Percentiles rank a stretch among this genome's conserved stretches.
These are phyloP conservation scores for Channallabes apus DNA, from an alignment of 2,797 vertebrate genomes.

Conservation along the genomic window DNA sequence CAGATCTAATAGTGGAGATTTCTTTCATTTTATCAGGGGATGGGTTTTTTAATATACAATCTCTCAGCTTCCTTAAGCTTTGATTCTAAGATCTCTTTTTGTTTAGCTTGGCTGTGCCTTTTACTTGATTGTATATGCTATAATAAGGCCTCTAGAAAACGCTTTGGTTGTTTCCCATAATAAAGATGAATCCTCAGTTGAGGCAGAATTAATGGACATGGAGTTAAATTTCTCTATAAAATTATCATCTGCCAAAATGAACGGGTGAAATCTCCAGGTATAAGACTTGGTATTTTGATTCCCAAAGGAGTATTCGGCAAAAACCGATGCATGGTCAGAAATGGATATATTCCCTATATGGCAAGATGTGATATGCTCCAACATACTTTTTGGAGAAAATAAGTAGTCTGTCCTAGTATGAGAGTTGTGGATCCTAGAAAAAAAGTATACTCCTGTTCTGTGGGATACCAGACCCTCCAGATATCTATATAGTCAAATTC, in stretches of 20 bases:
- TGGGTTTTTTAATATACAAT: neutral
- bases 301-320: neutral
- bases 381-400: neutral
- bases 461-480: neutral
- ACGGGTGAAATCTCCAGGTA: neutral
- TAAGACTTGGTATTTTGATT: neutral
- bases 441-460: neutral
- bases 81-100: no score
- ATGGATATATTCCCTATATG: conserved; percentile 14
- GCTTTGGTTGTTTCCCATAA: conserved; percentile 33
- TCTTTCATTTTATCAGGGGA: neutral
- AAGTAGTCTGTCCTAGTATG: conserved; percentile 32
- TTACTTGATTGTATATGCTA: no score
- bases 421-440: neutral
- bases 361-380: neutral
- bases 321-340: conserved; percentile 22
- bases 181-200: neutral
- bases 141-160: conserved; percentile 4
- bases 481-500: conserved; percentile 31
- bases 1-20: neutral
- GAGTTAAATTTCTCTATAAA: conserved; percentile 11
- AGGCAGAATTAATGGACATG: conserved; percentile 13
- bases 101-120: no score
- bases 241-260: neutral
- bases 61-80: neutral